A percentile compares a stretch with the other conserved stretches of the same genome.
phyloP scores from a whole-genome alignment of 2,797 vertebrate genomes.

The Takifugu rubripes region DNA sequence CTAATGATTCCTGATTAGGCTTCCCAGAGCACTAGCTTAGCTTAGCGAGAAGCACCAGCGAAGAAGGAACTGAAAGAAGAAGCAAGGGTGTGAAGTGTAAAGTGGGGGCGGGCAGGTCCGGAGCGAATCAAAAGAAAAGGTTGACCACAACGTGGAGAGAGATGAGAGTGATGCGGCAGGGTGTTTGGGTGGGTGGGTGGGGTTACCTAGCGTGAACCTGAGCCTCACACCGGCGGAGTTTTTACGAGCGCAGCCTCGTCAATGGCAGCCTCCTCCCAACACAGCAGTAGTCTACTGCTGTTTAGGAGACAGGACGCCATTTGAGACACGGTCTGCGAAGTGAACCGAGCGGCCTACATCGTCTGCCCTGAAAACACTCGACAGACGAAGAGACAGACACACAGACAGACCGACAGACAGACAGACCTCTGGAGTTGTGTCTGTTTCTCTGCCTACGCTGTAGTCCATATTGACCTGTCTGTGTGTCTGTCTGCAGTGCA shows the following conservation, averaged over 20 bases:
- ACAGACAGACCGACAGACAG: slow-evolving; percentile 81
- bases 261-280: slow-evolving; percentile 56
- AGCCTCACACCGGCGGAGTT: slow-evolving; percentile 64
- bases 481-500: slow-evolving; percentile 77
- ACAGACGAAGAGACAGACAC: slow-evolving; percentile 66
- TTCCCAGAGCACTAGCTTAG: slow-evolving; percentile 19
- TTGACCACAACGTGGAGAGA: slow-evolving; percentile 43
- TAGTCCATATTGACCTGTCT: slow-evolving; percentile 75
- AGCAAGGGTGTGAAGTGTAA: slow-evolving; percentile 14
- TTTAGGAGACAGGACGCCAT: slow-evolving; percentile 63
- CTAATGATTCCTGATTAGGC: slow-evolving; percentile 22
- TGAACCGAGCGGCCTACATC: slow-evolving; percentile 66
- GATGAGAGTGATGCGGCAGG: slow-evolving; percentile 50
- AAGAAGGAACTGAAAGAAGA: slow-evolving; percentile 30
- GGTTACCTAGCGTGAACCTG: slow-evolving; percentile 76
- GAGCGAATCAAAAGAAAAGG: slow-evolving; percentile 27
- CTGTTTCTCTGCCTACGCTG: slow-evolving; percentile 77
- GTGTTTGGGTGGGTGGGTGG: slow-evolving; percentile 32
- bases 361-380: slow-evolving; percentile 74
- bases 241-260: slow-evolving; percentile 56
- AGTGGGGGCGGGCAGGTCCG: slow-evolving; percentile 20
- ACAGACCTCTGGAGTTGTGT: slow-evolving; percentile 79
- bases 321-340: slow-evolving; percentile 63
- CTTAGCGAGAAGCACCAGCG: slow-evolving; percentile 29
- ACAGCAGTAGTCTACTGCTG: slow-evolving; percentile 55